Evolutionary conservation across 2,113 vertebrate species (phyloP), one percentile per base, ranked within the genome.

Genomic region (Lipotes vexillifer): DNA sequence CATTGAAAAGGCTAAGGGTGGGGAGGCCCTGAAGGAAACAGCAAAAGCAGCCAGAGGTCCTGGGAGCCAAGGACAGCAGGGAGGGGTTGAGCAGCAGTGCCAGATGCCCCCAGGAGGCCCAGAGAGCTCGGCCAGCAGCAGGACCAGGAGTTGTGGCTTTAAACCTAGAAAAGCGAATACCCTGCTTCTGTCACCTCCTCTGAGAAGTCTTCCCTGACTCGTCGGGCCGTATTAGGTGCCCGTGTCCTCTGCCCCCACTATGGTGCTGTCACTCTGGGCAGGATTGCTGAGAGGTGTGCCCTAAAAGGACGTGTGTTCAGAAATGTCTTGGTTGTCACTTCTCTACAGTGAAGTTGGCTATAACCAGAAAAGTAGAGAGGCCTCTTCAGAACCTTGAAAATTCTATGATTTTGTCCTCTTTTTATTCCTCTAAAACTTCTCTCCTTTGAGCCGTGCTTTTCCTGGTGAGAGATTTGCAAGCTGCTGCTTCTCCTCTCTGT

Each of bases 201-300:
- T 49, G 38, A 89, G 78, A 93, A 93, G 85, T 82, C 92, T 71
- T 87, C 81, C 72, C 77, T 77, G 80, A 89, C 69, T 97, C 23
- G 72, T 75, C 33, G 66, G 83, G 61, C 88, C 59, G 36, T 33
- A 36, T 33, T 29, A 86, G 80, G 55, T 72, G n/a, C 68, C 61
- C 41, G 61, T 85, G 57, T 44, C 69, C 33, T 23, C 12, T 25
- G 33, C 8, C 49, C 75, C 36, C 29, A n/a, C 41, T 25, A 9
- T 33, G 12, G 46, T 36, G 27, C 66, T 33, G 21, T 38, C 55
- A 17, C 10, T 38, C 61, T 59, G 80, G 17, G 63, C 38, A 90
- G 66, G 82, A 75, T 18, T 82, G 44, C 82, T 15, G 44, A 63
- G 41, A 27, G 36, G 2, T 81, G 33, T 15, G 21, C 52, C 55